Percentiles rank a stretch among this genome's conserved stretches.
Evolutionary conservation across 1,140 invertebrate species (phyloP).

Genomic region (Parasteatoda tepidariorum): DNA sequence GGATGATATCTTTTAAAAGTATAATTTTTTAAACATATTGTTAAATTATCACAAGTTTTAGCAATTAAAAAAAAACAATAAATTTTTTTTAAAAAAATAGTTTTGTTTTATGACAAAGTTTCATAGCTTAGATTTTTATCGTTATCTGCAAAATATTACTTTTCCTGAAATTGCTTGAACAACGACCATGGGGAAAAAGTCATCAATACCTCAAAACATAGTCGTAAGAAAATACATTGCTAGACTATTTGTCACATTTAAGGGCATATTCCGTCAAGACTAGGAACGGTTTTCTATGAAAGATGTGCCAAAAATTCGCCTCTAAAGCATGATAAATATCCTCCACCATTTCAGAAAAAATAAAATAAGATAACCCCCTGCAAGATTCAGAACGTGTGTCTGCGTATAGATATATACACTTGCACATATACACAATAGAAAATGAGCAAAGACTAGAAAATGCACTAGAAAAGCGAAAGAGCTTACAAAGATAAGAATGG

Average conservation of each 20-base stretch:
- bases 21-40: too few relatives aligned
- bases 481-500: constrained; percentile 1
- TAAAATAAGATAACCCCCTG: constrained; percentile 21
- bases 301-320: constrained; percentile 39
- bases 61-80: too few relatives aligned
- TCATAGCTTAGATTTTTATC: too few relatives aligned
- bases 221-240: not conserved
- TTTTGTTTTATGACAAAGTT: too few relatives aligned
- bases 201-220: not conserved
- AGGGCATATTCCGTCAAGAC: constrained; percentile 39
- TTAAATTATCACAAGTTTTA: too few relatives aligned
- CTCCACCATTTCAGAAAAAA: not conserved
- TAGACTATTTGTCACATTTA: constrained; percentile 34
- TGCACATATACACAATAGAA: too few relatives aligned
- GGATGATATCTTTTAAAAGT: too few relatives aligned
- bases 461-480: not conserved
- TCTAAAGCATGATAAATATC: constrained; percentile 47
- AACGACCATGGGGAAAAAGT: too few relatives aligned
- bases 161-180: too few relatives aligned
- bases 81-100: too few relatives aligned
- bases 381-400: not conserved
- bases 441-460: constrained; percentile 19
- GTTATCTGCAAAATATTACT: too few relatives aligned
- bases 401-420: not conserved
- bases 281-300: constrained; percentile 22